A percentile compares a stretch with the other conserved stretches of the same genome.
phyloP scores from a whole-genome alignment of 2,888 invertebrate genomes.

The Caenorhabditis sinica region DNA sequence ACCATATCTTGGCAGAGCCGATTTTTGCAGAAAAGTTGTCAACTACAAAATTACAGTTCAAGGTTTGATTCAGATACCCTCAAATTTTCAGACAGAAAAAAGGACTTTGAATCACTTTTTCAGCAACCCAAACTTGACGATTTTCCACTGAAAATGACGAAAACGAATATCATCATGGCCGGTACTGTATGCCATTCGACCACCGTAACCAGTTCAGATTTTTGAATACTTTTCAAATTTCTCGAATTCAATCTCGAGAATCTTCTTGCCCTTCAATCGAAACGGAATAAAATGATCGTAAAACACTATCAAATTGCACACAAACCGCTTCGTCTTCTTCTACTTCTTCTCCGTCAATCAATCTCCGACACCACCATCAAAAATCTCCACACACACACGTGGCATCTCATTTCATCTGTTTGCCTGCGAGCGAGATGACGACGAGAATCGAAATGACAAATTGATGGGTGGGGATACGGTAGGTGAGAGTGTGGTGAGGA shows the following conservation, averaged over 20 bases:
- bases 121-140: no score
- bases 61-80: no score
- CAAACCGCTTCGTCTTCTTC: background rate
- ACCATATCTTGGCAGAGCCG: no score
- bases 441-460: constrained; percentile 47
- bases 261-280: background rate
- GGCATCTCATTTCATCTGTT: background rate
- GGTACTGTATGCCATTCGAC: no score
- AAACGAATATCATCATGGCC: no score
- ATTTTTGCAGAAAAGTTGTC: no score
- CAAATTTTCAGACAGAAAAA: no score
- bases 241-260: constrained; percentile 1
- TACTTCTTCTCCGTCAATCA: background rate
- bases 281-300: constrained; percentile 49
- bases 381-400: background rate
- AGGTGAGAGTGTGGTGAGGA: constrained; percentile 26
- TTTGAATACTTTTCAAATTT: no score
- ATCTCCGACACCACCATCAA: constrained; percentile 1
- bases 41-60: no score
- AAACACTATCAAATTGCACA: constrained; percentile 34
- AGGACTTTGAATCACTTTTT: no score
- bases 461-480: constrained; percentile 43
- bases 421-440: background rate
- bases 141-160: no score
- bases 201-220: no score